Evolutionary conservation across 1,140 invertebrate genomes (phyloP), one percentile per base, ranked within the genome.

Genomic region (Drosophila miranda): DNA sequence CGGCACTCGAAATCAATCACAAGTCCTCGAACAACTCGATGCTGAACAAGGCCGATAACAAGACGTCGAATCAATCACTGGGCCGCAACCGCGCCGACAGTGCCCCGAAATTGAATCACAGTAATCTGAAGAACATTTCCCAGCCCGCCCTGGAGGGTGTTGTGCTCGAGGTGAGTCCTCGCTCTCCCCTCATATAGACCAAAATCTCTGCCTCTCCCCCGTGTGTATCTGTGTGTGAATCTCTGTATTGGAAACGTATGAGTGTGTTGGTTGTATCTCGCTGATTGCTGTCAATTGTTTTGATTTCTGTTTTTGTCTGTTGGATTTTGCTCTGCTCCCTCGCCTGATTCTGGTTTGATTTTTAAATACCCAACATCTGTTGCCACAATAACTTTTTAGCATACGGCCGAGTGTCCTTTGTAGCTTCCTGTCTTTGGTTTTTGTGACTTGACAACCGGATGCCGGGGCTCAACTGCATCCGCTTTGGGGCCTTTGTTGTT

Each of bases 1-100:
- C 94, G 9, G 93, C 94, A 0, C 78, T 94, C 19, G 94, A 95
- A 90, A 94, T 94, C 68, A 94, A 93, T 79, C 92, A 94, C 78
- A 91, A 91, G 75, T 84, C 82, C 70, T 91, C 91, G 70, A 91
- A 91, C 83, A 79, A 90, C 74, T 91, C 90, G 56, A 89, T 91
- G 60, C 70, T 89, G 69, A 89, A 88, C 71, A 90, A 86, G 70
- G 91, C 89, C 61, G 91, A 91, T 86, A 91, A 91, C 74, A 91
- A 91, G 76, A 92, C 90, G 72, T 92, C 91, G 75, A 91, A 92
- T 91, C 91, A 91, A 88, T 91, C 91, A 83, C 72, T 92, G 64
- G 89, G 90, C 52, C 83, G 91, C 53, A 91, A 92, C 81, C 91
- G 93, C 78, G 93, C 93, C 57, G 92, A 93, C 81, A 93, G 93